Evolutionary conservation across 2,888 invertebrate genomes (phyloP).

Genomic region (Agrochola circellaris): DNA sequence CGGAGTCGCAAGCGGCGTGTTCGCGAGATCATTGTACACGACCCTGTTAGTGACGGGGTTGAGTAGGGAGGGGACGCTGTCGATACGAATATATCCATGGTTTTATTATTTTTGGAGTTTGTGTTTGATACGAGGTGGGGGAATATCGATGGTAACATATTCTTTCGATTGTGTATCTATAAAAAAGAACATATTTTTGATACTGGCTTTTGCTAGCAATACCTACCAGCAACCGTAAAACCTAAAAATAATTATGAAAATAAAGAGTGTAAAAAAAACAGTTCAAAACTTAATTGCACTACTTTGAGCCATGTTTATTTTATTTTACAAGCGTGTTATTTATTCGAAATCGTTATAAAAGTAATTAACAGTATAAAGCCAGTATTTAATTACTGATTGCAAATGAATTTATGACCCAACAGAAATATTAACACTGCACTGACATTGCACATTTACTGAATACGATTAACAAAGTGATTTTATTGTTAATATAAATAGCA

Average conservation of each 20-base stretch:
- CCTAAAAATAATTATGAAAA: not conserved
- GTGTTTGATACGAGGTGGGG: not conserved
- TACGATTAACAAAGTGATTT: slow-evolving; percentile 20
- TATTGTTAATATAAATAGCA: slow-evolving; percentile 12
- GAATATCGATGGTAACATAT: not conserved
- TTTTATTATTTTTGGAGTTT: not conserved
- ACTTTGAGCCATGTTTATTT: slow-evolving; percentile 24
- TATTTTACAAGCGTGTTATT: slow-evolving; percentile 25
- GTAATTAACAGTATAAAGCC: slow-evolving; percentile 38
- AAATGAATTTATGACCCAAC: slow-evolving; percentile 29
- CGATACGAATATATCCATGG: slow-evolving; percentile 58
- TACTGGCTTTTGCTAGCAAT: not conserved
- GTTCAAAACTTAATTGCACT: not conserved
- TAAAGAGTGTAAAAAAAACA: not conserved
- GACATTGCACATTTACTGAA: slow-evolving; percentile 31
- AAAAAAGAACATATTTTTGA: not conserved
- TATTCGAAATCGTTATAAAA: slow-evolving; percentile 41
- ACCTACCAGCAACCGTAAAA: not conserved
- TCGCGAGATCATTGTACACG: slow-evolving; percentile 82
- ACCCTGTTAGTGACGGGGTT: slow-evolving; percentile 83
- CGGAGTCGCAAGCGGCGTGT: slow-evolving; percentile 77
- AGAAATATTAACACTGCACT: slow-evolving; percentile 27
- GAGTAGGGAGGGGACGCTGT: slow-evolving; percentile 65
- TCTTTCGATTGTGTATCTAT: not conserved
- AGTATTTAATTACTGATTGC: slow-evolving; percentile 39